Conservation (phyloP, 2,888 invertebrate genomes). For the Hirtodrosophila cameraria region DNA sequence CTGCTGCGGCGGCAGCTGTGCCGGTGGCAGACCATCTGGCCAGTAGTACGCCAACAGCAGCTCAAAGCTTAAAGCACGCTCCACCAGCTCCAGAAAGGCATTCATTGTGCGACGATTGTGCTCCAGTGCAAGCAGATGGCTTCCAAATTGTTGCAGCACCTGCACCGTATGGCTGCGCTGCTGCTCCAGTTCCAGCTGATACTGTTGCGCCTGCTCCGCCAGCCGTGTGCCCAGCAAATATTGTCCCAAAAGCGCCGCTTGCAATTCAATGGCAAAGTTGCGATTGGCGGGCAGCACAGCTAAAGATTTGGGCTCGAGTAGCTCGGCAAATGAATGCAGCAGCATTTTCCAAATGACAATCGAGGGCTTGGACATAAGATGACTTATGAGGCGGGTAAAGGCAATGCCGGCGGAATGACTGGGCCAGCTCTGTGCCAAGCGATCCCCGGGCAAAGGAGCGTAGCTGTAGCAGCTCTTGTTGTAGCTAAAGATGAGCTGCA, state of each 20-base stretch:
- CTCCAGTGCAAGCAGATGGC: conserved; percentile 74
- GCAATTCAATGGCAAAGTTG: conserved; percentile 80
- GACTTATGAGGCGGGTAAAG: conserved; percentile 79
- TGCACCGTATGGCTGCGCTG: conserved; percentile 63
- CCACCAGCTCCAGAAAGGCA: conserved; percentile 80
- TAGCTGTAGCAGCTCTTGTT: neutral
- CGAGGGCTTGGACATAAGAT: conserved; percentile 81
- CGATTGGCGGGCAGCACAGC: conserved; percentile 62
- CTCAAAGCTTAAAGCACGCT: conserved; percentile 73
- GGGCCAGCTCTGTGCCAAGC: conserved; percentile 74
- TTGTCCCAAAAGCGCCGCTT: conserved; percentile 77
- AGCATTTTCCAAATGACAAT: conserved; percentile 82
- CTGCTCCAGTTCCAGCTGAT: conserved; percentile 61
- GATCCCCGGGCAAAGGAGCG: conserved; percentile 8
- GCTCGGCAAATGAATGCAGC: conserved; percentile 72
- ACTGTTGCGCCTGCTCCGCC: conserved; percentile 81
- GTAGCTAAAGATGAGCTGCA: conserved; percentile 17
- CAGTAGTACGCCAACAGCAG: conserved; percentile 77
- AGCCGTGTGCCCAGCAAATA: conserved; percentile 80
- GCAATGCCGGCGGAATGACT: conserved; percentile 71
- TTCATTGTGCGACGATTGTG: conserved; percentile 82
- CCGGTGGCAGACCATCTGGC: conserved; percentile 72
- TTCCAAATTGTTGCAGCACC: conserved; percentile 76
- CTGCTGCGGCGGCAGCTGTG: conserved; percentile 5
- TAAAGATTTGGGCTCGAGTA: conserved; percentile 35